Percentiles rank a stretch among this genome's conserved stretches.
Conservation (phyloP, 1,140 invertebrate species). For the Pogonomyrmex californicus region DNA sequence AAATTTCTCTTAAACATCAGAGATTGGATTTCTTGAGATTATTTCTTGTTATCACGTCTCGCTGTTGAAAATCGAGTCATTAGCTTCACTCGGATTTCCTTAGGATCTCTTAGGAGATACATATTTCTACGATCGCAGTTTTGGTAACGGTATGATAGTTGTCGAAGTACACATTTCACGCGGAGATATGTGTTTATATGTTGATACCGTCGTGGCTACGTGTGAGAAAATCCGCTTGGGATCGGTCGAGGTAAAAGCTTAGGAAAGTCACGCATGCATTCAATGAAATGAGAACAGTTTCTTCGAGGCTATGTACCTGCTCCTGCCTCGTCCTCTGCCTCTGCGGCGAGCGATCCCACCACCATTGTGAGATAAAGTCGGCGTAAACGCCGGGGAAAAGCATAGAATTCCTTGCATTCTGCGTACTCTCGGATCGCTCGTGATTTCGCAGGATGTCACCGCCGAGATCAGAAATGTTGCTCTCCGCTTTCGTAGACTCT, state of each 20-base stretch:
- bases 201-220: not conserved
- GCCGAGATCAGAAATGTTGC: not conserved
- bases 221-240: not conserved
- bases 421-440: conserved; percentile 37
- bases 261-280: conserved; percentile 34
- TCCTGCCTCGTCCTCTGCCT: conserved; percentile 57
- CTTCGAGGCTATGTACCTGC: conserved; percentile 67
- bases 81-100: not conserved
- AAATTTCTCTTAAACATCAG: not conserved
- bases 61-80: not conserved
- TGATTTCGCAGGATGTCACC: conserved; percentile 30
- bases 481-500: conserved; percentile 18
- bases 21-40: not conserved
- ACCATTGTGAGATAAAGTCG: conserved; percentile 67
- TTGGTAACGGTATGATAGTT: not conserved
- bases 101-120: not conserved
- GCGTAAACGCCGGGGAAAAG: conserved; percentile 71
- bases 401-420: conserved; percentile 74
- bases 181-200: conserved; percentile 22
- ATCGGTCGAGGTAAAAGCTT: not conserved
- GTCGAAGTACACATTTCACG: not conserved
- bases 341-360: conserved; percentile 65
- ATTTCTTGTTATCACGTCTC: not conserved
- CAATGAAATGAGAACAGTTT: conserved; percentile 78
- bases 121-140: not conserved